Evolutionary conservation across 2,797 vertebrate species (phyloP).

Genomic region (Argentina silus): DNA sequence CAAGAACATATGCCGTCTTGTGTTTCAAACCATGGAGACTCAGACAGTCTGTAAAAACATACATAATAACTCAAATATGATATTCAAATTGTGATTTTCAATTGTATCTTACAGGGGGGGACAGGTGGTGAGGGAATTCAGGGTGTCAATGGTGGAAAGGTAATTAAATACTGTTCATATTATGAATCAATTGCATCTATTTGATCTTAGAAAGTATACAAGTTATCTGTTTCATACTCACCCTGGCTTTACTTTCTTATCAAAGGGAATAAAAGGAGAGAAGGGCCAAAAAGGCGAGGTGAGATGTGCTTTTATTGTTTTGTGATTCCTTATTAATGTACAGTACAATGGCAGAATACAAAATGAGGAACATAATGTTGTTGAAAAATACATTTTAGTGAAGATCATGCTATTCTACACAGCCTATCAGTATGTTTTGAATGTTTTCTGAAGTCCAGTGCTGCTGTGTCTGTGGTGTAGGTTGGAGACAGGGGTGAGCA

Average conservation of each 20-base stretch:
- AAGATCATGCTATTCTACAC: neutral
- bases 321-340: neutral
- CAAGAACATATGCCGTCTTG: neutral
- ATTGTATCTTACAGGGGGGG: slow-evolving; percentile 69
- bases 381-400: neutral
- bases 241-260: slow-evolving; percentile 47
- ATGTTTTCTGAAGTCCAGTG: neutral
- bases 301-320: slow-evolving; percentile 43
- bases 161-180: slow-evolving; percentile 45
- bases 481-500: slow-evolving; percentile 69
- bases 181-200: neutral
- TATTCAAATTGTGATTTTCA: slow-evolving; percentile 15
- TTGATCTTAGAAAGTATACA: neutral
- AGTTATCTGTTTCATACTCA: slow-evolving; percentile 2
- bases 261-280: slow-evolving; percentile 63
- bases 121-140: slow-evolving; percentile 72
- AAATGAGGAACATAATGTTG: neutral
- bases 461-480: slow-evolving; percentile 53
- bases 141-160: slow-evolving; percentile 73
- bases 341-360: slow-evolving; percentile 5
- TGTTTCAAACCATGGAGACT: neutral
- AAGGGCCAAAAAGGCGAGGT: slow-evolving; percentile 79
- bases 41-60: neutral
- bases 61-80: neutral
- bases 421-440: neutral